Conservation (phyloP, 1,140 invertebrate genomes). For the Bactericera cockerelli region DNA sequence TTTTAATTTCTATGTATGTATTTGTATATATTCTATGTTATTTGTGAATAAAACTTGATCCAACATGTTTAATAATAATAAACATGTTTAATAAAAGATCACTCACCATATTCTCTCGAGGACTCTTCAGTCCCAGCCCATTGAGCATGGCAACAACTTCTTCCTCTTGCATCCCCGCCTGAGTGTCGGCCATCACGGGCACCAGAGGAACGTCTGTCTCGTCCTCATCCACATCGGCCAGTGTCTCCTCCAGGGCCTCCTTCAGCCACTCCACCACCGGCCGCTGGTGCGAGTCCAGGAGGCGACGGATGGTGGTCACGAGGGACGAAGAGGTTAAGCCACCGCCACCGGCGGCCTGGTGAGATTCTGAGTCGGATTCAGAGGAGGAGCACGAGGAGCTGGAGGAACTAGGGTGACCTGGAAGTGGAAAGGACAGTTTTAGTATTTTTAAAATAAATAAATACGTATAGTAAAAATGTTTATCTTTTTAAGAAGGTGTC, state of each 20-base stretch:
- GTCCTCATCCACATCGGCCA: constrained; percentile 38
- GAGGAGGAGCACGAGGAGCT: background rate
- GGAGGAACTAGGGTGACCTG: no score
- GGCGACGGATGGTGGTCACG: background rate
- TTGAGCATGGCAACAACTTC: constrained; percentile 39
- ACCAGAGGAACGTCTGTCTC: constrained; percentile 39
- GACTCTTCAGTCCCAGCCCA: constrained; percentile 39
- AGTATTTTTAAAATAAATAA: background rate
- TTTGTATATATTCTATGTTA: no score
- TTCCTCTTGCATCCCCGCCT: constrained; percentile 39
- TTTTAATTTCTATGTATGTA: no score
- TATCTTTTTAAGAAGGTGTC: no score
- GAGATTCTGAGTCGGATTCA: background rate
- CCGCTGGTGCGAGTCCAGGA: constrained; percentile 28
- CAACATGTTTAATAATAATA: no score
- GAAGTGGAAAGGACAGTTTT: no score
- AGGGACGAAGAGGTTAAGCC: background rate
- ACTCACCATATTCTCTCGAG: constrained; percentile 34
- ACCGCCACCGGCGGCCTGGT: background rate
- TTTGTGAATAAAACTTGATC: no score
- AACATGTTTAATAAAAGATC: no score
- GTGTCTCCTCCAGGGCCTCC: constrained; percentile 40
- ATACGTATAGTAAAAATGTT: background rate
- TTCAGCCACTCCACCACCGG: constrained; percentile 40
- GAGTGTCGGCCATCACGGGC: constrained; percentile 39